These are phyloP conservation scores for Hemibagrus guttatus DNA, from an alignment of 2,797 vertebrate genomes.

Conservation along the genomic window DNA sequence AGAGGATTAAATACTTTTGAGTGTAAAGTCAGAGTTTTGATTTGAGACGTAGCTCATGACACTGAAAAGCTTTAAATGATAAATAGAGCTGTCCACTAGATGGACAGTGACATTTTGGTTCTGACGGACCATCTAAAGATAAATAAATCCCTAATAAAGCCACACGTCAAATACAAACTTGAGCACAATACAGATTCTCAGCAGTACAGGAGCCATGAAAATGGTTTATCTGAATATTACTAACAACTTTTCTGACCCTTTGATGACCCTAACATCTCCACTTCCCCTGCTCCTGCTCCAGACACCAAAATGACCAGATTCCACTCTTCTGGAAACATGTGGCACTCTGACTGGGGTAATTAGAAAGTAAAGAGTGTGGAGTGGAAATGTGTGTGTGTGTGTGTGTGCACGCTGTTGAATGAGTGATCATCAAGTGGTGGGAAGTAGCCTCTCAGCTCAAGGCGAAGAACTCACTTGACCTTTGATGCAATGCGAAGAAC, in stretches of 20 bases:
- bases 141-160: too few relatives aligned
- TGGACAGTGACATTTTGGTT: background rate
- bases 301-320: background rate
- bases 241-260: background rate
- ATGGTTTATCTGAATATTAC: background rate
- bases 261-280: background rate
- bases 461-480: slow-evolving; percentile 24
- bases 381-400: background rate
- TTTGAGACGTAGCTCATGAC: background rate
- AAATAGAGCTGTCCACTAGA: background rate
- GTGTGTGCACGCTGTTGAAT: background rate
- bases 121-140: background rate
- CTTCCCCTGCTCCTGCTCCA: background rate
- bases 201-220: background rate
- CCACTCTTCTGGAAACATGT: background rate
- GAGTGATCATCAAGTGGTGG: slow-evolving; percentile 8
- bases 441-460: slow-evolving; percentile 12
- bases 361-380: background rate
- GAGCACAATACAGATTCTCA: background rate
- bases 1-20: background rate
- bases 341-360: background rate
- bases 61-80: background rate
- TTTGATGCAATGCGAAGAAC: background rate
- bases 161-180: background rate
- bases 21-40: background rate